A percentile compares a stretch with the other conserved stretches of the same genome.
Conservation (phyloP, 2,888 invertebrate genomes). For the Caenorhabditis parvicauda region DNA sequence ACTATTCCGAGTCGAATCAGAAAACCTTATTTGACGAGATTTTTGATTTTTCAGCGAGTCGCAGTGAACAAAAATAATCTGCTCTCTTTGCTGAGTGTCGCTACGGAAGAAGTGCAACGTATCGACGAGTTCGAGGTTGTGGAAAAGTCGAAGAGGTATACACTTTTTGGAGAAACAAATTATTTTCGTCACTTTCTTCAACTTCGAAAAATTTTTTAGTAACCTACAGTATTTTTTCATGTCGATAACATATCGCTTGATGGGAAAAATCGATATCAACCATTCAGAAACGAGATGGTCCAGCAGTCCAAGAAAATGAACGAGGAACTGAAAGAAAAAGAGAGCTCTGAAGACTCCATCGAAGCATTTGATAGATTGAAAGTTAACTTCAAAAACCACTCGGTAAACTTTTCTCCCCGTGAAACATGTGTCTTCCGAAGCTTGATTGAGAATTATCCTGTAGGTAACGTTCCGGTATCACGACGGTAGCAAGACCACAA, state of each 20-base stretch:
- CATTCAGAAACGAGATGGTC: too few relatives aligned
- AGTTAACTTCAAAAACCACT: constrained; percentile 37
- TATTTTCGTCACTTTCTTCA: background rate
- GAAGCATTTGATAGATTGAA: constrained; percentile 30
- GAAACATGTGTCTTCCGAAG: background rate
- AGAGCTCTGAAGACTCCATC: constrained; percentile 2
- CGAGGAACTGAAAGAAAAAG: too few relatives aligned
- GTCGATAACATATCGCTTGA: too few relatives aligned
- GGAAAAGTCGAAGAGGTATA: constrained; percentile 17
- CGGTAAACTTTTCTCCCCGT: constrained; percentile 9
- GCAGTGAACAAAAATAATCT: constrained; percentile 29
- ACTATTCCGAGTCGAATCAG: too few relatives aligned
- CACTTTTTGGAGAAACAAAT: background rate
- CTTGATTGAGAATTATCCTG: background rate
- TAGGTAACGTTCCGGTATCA: background rate
- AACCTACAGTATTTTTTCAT: too few relatives aligned
- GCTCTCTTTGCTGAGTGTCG: constrained; percentile 19
- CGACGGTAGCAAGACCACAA: background rate
- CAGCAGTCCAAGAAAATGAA: constrained; percentile 13
- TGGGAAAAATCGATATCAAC: too few relatives aligned
- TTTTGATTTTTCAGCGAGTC: constrained; percentile 19
- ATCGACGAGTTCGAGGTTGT: constrained; percentile 31
- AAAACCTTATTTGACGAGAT: background rate
- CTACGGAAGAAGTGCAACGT: constrained; percentile 26
- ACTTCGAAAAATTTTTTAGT: too few relatives aligned